Base-by-base conservation (phyloP, 2,113 vertebrate species). In the Dicaeum eximium region DNA sequence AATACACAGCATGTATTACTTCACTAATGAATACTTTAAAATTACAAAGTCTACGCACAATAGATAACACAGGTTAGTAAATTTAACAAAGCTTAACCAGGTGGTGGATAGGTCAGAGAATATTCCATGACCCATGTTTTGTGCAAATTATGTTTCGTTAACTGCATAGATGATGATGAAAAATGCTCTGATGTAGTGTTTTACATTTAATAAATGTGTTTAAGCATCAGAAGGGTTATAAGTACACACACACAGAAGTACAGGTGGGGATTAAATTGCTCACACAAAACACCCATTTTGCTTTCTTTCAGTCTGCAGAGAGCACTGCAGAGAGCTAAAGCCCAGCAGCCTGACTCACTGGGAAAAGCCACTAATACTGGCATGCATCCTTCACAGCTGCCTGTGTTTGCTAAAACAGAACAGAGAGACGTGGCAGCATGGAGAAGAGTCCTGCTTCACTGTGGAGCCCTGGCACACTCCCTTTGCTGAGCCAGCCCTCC, bases 111-210 rank as follows among this genome's bases (percentile, higher is more conserved):
- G 82, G 45, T 71, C 79, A 95, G 47, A 80, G 33, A 92, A 90
- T 38, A 86, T 28, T 75, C 72, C 57, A 4, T 25, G 28, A 84
- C 44, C 67, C 12, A 2, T 6, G 38, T 66, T 81, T 62, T 93
- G 91, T 78, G 80, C 66, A 91, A 94, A 93, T 79, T n/a, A 78
- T 75, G 65, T 62, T 92, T 56, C 35, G n/a, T 56, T 91, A 93
- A 62, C 40, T 74, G 75, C 61, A 51, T 11, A 88, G 8, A 57
- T 1, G 1, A 78, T 42, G 18, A 86, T 45, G 10, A 60, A 56
- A 75, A 85, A 74, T 18, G 42, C 47, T 83, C 50, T 58, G 35
- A 16, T 65, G 33, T 40, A 64, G 78, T 23, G 30, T 60, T 91
- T 75, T 87, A 35, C 30, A 45, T 80, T 56, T 80, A 56, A 80